Conservation (phyloP, 2,113 vertebrate genomes). For the Dasypus novemcinctus region DNA sequence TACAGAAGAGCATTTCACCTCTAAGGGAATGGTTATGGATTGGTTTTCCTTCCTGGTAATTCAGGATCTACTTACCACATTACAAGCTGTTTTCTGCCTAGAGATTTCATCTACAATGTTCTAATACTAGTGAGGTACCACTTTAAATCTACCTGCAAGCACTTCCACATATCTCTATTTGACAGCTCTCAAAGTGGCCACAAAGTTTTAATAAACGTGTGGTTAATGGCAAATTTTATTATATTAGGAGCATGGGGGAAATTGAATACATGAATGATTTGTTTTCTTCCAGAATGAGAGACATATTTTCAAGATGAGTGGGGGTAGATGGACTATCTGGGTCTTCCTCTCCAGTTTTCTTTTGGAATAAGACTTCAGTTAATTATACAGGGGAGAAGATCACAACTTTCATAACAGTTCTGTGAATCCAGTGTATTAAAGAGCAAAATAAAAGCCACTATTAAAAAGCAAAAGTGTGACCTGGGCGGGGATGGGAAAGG, state of each 20-base stretch:
- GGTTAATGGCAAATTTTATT: background rate
- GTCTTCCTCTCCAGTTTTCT: background rate
- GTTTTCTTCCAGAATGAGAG: background rate
- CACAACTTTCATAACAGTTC: background rate
- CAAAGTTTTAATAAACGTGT: background rate
- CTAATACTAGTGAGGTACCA: background rate
- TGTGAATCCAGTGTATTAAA: background rate
- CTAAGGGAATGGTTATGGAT: background rate
- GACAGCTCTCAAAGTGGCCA: background rate
- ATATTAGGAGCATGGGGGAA: background rate
- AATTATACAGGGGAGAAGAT: background rate
- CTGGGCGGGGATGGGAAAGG: too few species aligned
- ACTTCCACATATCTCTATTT: background rate
- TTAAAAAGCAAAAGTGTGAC: background rate
- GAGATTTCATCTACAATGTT: background rate
- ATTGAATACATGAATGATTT: background rate
- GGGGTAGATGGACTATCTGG: background rate
- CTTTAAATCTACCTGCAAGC: background rate
- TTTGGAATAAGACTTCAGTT: background rate
- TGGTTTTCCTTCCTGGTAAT: background rate
- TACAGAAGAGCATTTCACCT: background rate
- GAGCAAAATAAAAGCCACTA: background rate
- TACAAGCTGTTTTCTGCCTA: background rate
- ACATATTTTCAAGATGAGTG: background rate
- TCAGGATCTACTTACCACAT: background rate